Conservation (phyloP, 2,888 invertebrate genomes). For the Dasysyrphus albostriatus region DNA sequence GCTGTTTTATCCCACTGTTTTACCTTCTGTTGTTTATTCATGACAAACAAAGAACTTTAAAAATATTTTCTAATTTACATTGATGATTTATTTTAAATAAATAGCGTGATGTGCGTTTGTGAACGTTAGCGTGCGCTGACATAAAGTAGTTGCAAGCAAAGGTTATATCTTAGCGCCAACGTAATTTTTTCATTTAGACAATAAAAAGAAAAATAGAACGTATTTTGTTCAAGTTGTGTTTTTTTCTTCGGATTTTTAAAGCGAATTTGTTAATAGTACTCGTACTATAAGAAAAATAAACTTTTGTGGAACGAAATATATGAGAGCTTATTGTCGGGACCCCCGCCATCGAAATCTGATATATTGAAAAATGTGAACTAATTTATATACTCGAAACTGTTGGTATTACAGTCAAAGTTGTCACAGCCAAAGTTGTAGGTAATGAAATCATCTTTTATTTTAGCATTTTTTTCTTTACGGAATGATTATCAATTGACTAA, state of each 20-base stretch:
- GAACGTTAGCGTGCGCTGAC: constrained; percentile 28
- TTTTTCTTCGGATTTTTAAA: not conserved
- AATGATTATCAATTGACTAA: no score
- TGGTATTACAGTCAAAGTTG: no score
- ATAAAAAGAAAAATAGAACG: not conserved
- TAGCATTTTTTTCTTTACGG: no score
- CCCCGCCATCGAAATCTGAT: no score
- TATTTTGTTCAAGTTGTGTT: not conserved
- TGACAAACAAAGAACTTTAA: constrained; percentile 38
- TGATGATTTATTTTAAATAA: constrained; percentile 68
- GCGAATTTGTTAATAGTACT: no score
- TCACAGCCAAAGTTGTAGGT: no score
- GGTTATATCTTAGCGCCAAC: constrained; percentile 62
- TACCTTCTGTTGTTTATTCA: not conserved
- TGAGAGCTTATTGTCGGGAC: no score
- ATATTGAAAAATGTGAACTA: no score
- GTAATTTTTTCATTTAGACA: constrained; percentile 18
- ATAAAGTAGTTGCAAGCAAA: constrained; percentile 35
- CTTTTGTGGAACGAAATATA: no score
- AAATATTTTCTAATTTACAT: constrained; percentile 45
- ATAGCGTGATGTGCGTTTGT: constrained; percentile 62
- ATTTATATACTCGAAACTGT: no score
- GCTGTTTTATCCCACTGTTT: not conserved
- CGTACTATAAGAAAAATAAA: no score
- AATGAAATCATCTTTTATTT: no score